phyloP scores from a whole-genome alignment of 2,113 vertebrate species.

The Pipa parva region DNA sequence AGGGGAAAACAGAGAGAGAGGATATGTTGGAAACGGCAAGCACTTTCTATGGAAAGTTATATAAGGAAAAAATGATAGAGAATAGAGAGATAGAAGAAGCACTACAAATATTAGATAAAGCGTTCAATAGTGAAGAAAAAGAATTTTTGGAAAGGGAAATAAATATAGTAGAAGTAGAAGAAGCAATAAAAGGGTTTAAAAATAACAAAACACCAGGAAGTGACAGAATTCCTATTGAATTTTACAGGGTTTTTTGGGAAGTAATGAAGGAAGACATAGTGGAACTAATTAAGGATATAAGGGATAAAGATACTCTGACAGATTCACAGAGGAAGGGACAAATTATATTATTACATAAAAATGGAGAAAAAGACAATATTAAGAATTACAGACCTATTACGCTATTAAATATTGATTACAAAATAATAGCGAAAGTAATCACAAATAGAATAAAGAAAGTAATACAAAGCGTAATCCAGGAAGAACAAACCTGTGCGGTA shows the following conservation, averaged over 20 bases:
- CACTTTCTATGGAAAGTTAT: not conserved
- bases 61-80: not conserved
- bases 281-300: not conserved
- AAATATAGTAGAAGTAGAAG: not conserved
- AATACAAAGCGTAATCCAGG: not conserved
- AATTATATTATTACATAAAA: not conserved
- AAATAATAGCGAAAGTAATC: not conserved
- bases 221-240: not conserved
- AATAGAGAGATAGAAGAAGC: not conserved
- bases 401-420: not conserved
- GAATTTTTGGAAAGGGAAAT: not conserved
- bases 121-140: not conserved
- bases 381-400: slow-evolving; percentile 5
- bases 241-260: not conserved
- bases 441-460: not conserved
- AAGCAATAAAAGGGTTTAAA: no score
- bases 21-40: not conserved
- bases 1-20: not conserved
- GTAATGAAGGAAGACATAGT: not conserved
- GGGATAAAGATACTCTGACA: not conserved
- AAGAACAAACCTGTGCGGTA: not conserved
- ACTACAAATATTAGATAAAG: not conserved
- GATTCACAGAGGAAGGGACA: not conserved
- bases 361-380: not conserved
- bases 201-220: not conserved